Evolutionary conservation across 2,113 vertebrate species (phyloP).

Genomic region (Serilophus lunatus): DNA sequence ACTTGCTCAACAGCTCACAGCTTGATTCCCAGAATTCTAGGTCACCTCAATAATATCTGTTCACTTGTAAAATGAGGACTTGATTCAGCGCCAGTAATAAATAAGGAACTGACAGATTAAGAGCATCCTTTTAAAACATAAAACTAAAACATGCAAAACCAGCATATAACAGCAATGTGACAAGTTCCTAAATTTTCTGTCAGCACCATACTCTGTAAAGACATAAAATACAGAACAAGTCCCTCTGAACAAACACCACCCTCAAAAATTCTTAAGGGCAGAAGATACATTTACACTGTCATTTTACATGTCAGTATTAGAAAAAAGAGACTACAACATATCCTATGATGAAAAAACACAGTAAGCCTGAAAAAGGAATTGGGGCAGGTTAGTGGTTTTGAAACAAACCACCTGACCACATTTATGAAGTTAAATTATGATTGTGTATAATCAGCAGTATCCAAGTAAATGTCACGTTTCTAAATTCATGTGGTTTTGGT

Average conservation of each 20-base stretch:
- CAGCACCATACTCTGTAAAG: not conserved
- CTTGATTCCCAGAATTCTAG: slow-evolving; percentile 23
- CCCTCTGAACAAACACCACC: not conserved
- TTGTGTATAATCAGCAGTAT: not conserved
- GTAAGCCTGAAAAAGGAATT: not conserved
- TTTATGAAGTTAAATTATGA: not conserved
- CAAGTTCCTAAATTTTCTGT: not conserved
- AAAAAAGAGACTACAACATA: not conserved
- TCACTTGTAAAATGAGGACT: not conserved
- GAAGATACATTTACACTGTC: not conserved
- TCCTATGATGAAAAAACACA: not conserved
- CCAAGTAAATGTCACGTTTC: not conserved
- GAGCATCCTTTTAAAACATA: not conserved
- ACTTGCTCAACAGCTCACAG: not conserved
- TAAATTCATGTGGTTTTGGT: not conserved
- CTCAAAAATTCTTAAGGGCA: not conserved
- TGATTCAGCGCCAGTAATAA: not conserved
- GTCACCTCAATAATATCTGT: not conserved
- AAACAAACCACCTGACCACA: not conserved
- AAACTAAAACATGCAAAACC: not conserved
- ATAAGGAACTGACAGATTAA: not conserved
- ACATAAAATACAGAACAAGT: not conserved
- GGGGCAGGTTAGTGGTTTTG: not conserved
- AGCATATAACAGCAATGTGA: not conserved
- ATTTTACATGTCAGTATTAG: not conserved